These are phyloP conservation scores for Colletes collaris DNA, from an alignment of 2,888 invertebrate species.

Conservation along the genomic window DNA sequence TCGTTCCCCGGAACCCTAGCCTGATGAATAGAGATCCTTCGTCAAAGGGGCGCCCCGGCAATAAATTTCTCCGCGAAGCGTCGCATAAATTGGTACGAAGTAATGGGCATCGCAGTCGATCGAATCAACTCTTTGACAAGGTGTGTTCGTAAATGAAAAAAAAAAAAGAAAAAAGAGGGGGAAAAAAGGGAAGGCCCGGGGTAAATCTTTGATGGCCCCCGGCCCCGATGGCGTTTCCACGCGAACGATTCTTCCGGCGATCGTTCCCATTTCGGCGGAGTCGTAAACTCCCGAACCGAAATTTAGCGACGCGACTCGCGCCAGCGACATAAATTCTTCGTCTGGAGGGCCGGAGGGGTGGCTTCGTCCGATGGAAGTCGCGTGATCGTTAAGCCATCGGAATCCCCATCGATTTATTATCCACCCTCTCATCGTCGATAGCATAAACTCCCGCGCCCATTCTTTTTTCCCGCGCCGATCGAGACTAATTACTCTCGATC, in stretches of 20 bases:
- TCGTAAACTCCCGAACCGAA: conserved; percentile 68
- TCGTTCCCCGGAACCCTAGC: no score
- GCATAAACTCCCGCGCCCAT: conserved; percentile 44
- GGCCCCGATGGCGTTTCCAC: conserved; percentile 26
- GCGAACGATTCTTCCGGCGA: conserved; percentile 50
- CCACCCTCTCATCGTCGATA: conserved; percentile 44
- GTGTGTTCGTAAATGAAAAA: not conserved
- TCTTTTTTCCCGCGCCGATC: conserved; percentile 16
- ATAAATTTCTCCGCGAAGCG: conserved; percentile 22
- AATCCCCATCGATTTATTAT: conserved; percentile 66
- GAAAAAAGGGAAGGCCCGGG: not conserved
- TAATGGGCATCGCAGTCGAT: conserved; percentile 28
- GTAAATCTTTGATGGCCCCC: conserved; percentile 46
- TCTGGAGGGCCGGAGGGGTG: conserved; percentile 14
- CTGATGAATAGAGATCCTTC: conserved; percentile 8
- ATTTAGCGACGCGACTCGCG: conserved; percentile 66
- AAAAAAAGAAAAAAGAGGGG: not conserved
- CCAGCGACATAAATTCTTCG: conserved; percentile 61
- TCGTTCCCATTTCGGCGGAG: conserved; percentile 56
- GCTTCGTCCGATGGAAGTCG: conserved; percentile 49
- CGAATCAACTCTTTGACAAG: conserved; percentile 39
- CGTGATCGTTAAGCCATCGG: conserved; percentile 65
- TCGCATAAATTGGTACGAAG: conserved; percentile 40
- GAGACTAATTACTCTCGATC: conserved; percentile 42
- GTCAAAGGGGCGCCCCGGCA: conserved; percentile 17